These are phyloP conservation scores for Leucosticte australis DNA, from an alignment of 2,113 vertebrate species.

Conservation along the genomic window DNA sequence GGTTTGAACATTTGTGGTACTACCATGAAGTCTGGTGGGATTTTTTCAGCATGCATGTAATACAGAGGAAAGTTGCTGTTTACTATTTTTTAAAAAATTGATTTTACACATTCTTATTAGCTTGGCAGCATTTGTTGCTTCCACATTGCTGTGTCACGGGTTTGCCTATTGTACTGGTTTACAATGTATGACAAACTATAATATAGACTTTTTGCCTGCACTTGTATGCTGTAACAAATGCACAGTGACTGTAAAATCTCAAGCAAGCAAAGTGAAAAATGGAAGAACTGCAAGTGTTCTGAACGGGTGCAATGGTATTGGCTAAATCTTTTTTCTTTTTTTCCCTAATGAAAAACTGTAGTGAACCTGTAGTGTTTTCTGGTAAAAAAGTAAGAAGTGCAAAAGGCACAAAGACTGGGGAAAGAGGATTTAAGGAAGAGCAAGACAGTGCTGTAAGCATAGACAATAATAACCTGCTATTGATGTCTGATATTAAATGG, in stretches of 20 bases:
- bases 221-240: conserved; percentile 63
- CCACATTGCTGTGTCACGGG: conserved; percentile 58
- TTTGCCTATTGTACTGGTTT: conserved; percentile 77
- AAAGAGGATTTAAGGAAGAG: neutral
- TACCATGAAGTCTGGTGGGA: neutral
- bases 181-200: conserved; percentile 62
- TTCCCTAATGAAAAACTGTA: neutral
- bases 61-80: conserved; percentile 39
- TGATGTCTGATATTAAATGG: conserved; percentile 57
- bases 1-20: neutral
- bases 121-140: conserved; percentile 64
- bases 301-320: conserved; percentile 41
- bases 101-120: conserved; percentile 54
- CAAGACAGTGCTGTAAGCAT: neutral
- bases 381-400: conserved; percentile 39
- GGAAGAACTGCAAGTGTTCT: neutral
- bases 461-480: conserved; percentile 26
- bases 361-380: neutral
- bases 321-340: conserved; percentile 17
- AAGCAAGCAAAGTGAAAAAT: conserved; percentile 1
- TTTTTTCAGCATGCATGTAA: neutral
- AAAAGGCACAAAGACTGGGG: conserved; percentile 14
- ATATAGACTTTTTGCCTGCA: conserved; percentile 66
- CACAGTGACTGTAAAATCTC: conserved; percentile 67
- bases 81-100: neutral